Evolutionary conservation across 2,113 vertebrate species (phyloP).

Genomic region (Myiozetetes cayanensis): DNA sequence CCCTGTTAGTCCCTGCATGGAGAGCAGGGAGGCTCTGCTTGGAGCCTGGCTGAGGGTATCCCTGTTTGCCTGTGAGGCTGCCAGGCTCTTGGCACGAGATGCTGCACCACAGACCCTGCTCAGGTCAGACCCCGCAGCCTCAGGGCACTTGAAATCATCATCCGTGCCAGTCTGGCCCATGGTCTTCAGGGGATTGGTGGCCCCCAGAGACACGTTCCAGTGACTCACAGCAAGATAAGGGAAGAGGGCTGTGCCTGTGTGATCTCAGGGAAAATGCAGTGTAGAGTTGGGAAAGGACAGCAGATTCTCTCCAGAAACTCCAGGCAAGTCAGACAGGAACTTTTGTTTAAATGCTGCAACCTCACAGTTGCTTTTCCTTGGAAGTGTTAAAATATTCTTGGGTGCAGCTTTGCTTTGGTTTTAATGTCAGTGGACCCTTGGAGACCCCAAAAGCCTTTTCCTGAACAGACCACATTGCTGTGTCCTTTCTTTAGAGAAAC

Average conservation of each 20-base stretch:
- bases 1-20: neutral
- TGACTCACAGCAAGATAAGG: neutral
- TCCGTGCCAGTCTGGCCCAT: neutral
- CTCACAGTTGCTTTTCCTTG: neutral
- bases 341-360: neutral
- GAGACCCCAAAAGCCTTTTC: neutral
- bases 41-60: neutral
- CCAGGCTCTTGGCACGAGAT: neutral
- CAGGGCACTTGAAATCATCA: fast-evolving
- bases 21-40: neutral
- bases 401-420: neutral
- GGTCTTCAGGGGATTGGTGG: neutral
- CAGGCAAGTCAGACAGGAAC: neutral
- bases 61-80: no score
- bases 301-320: neutral
- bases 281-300: neutral
- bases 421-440: neutral
- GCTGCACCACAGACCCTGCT: neutral
- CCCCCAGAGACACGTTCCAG: neutral
- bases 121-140: neutral
- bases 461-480: neutral
- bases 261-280: neutral
- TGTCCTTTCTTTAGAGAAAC: neutral
- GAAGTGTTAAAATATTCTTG: neutral
- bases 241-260: neutral